A percentile compares a stretch with the other conserved stretches of the same genome.
Conservation (phyloP, 2,113 vertebrate species). For the Psophia crepitans region DNA sequence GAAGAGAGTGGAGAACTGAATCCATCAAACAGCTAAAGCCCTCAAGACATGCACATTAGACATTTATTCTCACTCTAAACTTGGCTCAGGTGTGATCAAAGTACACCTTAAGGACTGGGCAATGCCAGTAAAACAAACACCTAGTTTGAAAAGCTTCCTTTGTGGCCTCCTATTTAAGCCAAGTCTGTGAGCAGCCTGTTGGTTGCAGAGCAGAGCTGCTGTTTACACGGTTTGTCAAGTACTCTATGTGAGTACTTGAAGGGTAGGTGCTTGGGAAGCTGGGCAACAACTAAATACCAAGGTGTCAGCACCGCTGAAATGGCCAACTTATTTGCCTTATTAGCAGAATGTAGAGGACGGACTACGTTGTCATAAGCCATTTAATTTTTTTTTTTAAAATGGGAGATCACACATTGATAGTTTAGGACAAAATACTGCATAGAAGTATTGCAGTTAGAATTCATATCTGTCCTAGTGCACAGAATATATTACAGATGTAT, state of each 20-base stretch:
- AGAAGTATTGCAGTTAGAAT: not conserved
- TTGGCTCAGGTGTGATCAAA: slow-evolving; percentile 34
- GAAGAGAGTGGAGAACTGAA: not conserved
- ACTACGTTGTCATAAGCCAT: not conserved
- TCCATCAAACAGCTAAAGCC: not conserved
- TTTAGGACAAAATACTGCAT: not conserved
- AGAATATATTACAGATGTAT: not conserved
- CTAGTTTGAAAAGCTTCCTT: not conserved
- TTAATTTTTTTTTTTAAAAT: no score
- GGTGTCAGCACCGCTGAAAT: not conserved
- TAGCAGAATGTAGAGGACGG: not conserved
- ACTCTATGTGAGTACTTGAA: not conserved
- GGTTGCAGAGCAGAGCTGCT: not conserved
- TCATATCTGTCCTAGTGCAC: not conserved
- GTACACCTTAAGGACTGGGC: slow-evolving; percentile 21
- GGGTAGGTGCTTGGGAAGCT: not conserved
- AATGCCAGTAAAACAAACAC: not conserved
- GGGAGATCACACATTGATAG: not conserved
- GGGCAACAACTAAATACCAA: not conserved
- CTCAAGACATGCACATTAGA: not conserved
- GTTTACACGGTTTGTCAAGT: not conserved
- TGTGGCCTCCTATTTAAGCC: not conserved
- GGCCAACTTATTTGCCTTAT: not conserved
- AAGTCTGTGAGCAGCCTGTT: not conserved
- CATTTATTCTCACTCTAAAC: not conserved